These are phyloP conservation scores for Pelosia muscerda DNA, from an alignment of 2,888 invertebrate genomes.

Conservation along the genomic window DNA sequence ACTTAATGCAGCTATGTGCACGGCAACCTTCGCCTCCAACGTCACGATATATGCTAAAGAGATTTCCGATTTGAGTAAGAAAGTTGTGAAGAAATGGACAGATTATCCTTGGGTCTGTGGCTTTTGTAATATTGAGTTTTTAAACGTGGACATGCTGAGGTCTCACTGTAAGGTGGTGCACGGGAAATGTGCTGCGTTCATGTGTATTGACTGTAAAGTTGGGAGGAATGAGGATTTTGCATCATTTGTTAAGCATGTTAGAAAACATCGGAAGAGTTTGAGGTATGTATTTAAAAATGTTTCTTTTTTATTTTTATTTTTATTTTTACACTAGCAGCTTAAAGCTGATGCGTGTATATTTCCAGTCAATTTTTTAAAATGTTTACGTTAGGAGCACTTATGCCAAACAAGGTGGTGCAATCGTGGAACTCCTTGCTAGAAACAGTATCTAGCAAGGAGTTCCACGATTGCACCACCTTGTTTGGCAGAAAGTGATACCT, in stretches of 20 bases:
- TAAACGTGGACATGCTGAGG: conserved; percentile 77
- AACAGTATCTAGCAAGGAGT: too few species aligned
- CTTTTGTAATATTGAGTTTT: conserved; percentile 75
- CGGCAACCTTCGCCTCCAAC: conserved; percentile 59
- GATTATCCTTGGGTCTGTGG: conserved; percentile 80
- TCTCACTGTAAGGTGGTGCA: conserved; percentile 88
- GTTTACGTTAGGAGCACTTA: too few species aligned
- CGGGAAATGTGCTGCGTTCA: conserved; percentile 88
- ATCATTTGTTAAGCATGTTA: conserved; percentile 88
- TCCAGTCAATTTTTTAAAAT: too few species aligned
- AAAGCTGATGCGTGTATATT: too few species aligned
- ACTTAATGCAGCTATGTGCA: conserved; percentile 70
- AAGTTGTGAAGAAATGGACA: conserved; percentile 67
- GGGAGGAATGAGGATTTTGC: conserved; percentile 88
- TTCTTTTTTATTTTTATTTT: background rate
- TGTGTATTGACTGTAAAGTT: conserved; percentile 89
- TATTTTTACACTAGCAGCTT: too few species aligned
- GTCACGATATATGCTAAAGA: conserved; percentile 75
- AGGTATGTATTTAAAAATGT: conserved; percentile 71
- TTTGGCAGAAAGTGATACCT: too few species aligned
- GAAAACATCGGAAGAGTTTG: conserved; percentile 87
- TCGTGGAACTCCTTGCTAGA: too few species aligned
- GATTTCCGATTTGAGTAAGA: conserved; percentile 62
- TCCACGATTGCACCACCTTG: too few species aligned
- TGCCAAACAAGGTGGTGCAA: too few species aligned